phyloP scores from a whole-genome alignment of 2,888 invertebrate species.

The Cepaea hortensis region DNA sequence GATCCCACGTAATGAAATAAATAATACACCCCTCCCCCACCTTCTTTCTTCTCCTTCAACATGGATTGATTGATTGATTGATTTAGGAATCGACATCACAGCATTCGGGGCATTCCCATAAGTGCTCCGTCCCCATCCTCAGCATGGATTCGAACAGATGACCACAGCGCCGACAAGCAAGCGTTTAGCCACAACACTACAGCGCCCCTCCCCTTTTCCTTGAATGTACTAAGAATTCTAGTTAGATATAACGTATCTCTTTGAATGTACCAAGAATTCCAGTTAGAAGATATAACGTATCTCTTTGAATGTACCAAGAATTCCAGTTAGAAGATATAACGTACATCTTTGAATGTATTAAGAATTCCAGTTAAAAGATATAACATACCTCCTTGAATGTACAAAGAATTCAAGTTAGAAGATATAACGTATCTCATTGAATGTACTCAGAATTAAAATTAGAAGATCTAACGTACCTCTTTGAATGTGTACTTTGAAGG shows the following conservation, averaged over 20 bases:
- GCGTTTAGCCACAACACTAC: too few species aligned
- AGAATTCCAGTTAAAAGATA: neutral
- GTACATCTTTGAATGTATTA: neutral
- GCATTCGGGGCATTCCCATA: too few species aligned
- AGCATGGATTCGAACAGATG: too few species aligned
- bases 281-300: neutral
- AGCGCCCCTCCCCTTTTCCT: too few species aligned
- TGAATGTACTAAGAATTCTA: too few species aligned
- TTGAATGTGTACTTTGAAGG: slow-evolving; percentile 4
- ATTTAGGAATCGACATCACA: too few species aligned
- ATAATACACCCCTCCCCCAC: too few species aligned
- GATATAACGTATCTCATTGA: neutral
- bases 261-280: neutral
- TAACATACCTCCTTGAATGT: neutral
- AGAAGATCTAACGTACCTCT: neutral
- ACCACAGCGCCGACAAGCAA: too few species aligned
- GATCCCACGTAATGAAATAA: too few species aligned
- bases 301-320: neutral
- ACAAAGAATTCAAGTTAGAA: neutral
- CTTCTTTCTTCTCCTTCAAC: too few species aligned
- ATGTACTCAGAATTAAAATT: neutral
- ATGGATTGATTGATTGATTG: too few species aligned
- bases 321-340: neutral
- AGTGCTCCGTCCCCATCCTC: too few species aligned
- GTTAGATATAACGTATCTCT: neutral